Evolutionary conservation across 2,113 vertebrate species (phyloP).

Genomic region (Meles meles): DNA sequence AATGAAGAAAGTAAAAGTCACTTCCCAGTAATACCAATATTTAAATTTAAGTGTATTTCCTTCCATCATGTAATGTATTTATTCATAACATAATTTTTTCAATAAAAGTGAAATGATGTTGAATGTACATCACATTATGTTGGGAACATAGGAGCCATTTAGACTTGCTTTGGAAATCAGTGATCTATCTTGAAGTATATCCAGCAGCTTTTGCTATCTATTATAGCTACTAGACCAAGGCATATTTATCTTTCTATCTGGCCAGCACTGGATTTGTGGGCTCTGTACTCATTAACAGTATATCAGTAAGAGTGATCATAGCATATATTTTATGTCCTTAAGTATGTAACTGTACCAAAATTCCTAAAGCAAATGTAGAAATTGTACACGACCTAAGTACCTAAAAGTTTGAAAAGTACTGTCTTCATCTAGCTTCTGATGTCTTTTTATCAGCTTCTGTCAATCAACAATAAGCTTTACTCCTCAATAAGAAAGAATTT

Average conservation of each 20-base stretch:
- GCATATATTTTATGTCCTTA: background rate
- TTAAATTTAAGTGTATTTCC: slow-evolving; percentile 6
- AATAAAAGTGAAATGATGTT: background rate
- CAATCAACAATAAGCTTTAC: background rate
- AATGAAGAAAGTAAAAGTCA: slow-evolving; percentile 16
- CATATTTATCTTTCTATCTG: background rate
- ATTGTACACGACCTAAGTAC: background rate
- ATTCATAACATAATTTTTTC: background rate
- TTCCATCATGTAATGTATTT: background rate
- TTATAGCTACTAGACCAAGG: background rate
- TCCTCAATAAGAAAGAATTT: background rate
- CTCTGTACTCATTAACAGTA: background rate
- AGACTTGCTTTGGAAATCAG: background rate
- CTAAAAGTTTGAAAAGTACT: background rate
- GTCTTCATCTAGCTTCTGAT: background rate
- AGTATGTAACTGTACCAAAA: background rate
- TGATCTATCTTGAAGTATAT: background rate
- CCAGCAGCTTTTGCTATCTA: background rate
- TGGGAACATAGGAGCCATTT: background rate
- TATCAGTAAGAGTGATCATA: background rate
- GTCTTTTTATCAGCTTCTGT: background rate
- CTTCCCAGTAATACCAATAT: background rate
- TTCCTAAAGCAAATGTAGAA: background rate
- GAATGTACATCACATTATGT: background rate
- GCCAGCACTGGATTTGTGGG: background rate